Evolutionary conservation across 1,140 invertebrate species (phyloP), one percentile per base, ranked within the genome.

Genomic region (Lordiphosa stackelbergi): DNA sequence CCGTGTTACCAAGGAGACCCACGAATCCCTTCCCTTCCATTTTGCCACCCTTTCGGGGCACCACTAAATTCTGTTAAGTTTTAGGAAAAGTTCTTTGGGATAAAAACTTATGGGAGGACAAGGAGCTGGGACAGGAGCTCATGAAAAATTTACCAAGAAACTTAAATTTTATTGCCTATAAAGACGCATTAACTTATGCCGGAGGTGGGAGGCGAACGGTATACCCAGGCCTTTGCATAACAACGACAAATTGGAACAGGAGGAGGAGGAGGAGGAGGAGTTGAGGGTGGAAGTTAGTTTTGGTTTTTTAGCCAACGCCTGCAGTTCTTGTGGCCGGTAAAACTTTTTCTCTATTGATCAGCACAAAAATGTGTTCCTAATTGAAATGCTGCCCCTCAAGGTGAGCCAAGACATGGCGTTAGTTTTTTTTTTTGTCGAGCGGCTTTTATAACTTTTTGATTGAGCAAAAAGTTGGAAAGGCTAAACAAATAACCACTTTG

Each of bases 131-230:
- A 0, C 19, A 52, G 49, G 36, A 64, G 59, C 63, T 78, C 73
- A 78, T 73, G 69, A 78, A 78, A 78, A 78, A 78, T 78, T 78
- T 66, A 73, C 40, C 37, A 65, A 54, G 68, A 78, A 83, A 84
- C 78, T 84, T 84, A 68, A 77, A 77, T 83, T 83, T 84, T 84
- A 84, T 84, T 84, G 78, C 78, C 78, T 84, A 84, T 84, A 84
- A 84, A 66, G 78, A 69, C 66, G 73, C 78, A 84, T 84, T 83
- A 84, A 84, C 75, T 79, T 79, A 73, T 70, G 69, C 69, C 59
- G 49, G 45, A 19, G 49, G 24, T 56, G 53, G 52, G 47, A 47
- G 56, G 22, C 22, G 34, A 11, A 48, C 42, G 12, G 31, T 61
- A 61, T 65, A 37, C 40, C 56, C 60, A 37, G 38, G 19, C 35